Evolutionary conservation across 2,888 invertebrate species (phyloP), one percentile per base, ranked within the genome.

Genomic region (Choreutis nemorana): DNA sequence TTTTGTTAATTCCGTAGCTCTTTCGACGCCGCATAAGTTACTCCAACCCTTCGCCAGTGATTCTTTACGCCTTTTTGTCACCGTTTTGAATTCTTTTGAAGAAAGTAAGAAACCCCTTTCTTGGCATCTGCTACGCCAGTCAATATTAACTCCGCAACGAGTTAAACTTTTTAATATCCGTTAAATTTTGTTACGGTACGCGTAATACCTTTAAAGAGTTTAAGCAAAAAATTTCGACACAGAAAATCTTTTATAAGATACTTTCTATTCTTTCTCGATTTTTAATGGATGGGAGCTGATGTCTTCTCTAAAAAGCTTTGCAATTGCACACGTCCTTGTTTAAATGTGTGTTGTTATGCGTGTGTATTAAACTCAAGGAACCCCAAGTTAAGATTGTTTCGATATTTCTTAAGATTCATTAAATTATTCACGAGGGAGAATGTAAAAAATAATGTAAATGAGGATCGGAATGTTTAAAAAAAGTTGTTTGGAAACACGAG

Each of bases 141-240:
- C 80, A 79, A 79, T 80, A 80, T 79, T 79, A 80, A 80, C 79
- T 80, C 66, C 62, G 54, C 48, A 54, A 49, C 49, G 70, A 66
- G 68, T 70, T 71, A 73, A 79, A 79, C 77, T 78, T 79, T 78
- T 77, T 78, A 78, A 77, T 78, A 78, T 78, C 78, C 77, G 77
- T 63, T 78, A 75, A 78, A 78, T 78, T 72, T 66, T 56, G 75
- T 77, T 73, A 75, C 64, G 62, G 59, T 55, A 53, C 49, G 48
- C 54, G 62, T 63, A 62, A 68, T 70, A 52, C 66, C 60, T 58
- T 71, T 65, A 60, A 65, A 61, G 47, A 51, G 48, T 49, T 53
- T 60, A 41, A 31, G 34, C 30, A 36, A 42, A 40, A 47, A 48
- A 11, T 21, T 8, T 25, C 8, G 18, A 18, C 4, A 18, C 18